phyloP scores from a whole-genome alignment of 2,113 vertebrate genomes.

The Monarcha castaneiventris region DNA sequence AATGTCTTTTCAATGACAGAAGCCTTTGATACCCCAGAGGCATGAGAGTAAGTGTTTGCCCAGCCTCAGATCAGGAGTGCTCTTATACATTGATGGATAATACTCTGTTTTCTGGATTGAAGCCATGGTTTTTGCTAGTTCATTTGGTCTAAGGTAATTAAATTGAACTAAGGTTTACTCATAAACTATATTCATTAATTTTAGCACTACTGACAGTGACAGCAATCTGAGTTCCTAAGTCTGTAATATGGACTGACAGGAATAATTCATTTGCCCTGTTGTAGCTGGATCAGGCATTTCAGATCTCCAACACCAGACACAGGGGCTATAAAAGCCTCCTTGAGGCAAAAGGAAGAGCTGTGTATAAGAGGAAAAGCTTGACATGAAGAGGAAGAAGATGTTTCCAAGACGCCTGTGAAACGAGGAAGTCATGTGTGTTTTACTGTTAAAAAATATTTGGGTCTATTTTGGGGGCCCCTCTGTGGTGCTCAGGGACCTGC shows the following conservation, averaged over 20 bases:
- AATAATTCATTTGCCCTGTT: not conserved
- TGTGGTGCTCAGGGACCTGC: not conserved
- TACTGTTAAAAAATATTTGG: not conserved
- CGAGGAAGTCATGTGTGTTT: not conserved
- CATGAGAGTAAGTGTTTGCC: not conserved
- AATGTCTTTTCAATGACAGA: not conserved
- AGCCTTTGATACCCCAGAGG: not conserved
- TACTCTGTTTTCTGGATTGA: not conserved
- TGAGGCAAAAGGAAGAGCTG: not conserved
- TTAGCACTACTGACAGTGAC: not conserved
- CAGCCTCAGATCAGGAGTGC: not conserved
- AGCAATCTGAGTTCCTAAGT: not conserved
- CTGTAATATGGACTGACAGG: not conserved
- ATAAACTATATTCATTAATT: not conserved
- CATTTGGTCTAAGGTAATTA: not conserved
- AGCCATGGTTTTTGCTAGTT: not conserved
- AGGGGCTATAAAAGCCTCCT: not conserved
- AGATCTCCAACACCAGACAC: rapidly evolving
- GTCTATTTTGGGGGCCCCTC: not conserved
- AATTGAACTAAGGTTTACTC: not conserved
- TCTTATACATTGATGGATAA: not conserved
- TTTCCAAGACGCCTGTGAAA: not conserved
- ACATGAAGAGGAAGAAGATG: not conserved
- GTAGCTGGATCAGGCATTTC: not conserved
- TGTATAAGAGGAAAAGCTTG: not conserved